Conservation (phyloP, 92 coral and sea anemone genomes). For the Porites cylindrica region DNA sequence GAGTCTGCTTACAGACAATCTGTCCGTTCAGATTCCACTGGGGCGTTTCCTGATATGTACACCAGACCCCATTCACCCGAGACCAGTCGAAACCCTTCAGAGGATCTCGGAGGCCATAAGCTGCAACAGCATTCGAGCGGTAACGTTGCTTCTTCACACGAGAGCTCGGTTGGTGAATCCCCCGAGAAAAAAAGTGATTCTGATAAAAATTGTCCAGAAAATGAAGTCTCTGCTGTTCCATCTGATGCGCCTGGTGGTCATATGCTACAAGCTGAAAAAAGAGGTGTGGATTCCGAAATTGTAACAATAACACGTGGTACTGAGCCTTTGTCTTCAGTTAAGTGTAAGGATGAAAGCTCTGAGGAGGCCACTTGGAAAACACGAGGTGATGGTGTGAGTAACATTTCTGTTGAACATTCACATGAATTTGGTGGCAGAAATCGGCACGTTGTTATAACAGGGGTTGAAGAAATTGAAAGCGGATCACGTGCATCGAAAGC, state of each 20-base stretch:
- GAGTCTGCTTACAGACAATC: constrained; percentile 89
- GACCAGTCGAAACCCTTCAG: background rate
- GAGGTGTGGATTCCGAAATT: background rate
- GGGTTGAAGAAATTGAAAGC: background rate
- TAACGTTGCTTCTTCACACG: background rate
- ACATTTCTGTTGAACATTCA: background rate
- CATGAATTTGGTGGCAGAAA: background rate
- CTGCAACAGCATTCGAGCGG: background rate
- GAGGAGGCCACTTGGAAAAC: background rate
- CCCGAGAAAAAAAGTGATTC: background rate
- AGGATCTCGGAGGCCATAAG: background rate
- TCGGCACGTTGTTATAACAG: background rate
- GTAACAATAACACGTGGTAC: background rate
- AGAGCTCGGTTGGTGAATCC: background rate
- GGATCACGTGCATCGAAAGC: background rate
- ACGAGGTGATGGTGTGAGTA: background rate
- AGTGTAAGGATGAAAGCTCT: background rate
- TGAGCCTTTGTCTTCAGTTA: background rate
- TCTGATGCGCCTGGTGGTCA: background rate
- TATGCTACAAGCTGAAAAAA: background rate
- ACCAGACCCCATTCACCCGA: background rate
- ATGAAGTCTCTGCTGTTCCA: background rate
- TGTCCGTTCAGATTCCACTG: constrained; percentile 10
- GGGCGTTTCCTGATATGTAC: constrained; percentile 54
- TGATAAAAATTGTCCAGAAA: background rate